Percentiles rank a stretch among this genome's conserved stretches.
Conservation (phyloP, 2,888 invertebrate genomes). For the Hyles lineata region DNA sequence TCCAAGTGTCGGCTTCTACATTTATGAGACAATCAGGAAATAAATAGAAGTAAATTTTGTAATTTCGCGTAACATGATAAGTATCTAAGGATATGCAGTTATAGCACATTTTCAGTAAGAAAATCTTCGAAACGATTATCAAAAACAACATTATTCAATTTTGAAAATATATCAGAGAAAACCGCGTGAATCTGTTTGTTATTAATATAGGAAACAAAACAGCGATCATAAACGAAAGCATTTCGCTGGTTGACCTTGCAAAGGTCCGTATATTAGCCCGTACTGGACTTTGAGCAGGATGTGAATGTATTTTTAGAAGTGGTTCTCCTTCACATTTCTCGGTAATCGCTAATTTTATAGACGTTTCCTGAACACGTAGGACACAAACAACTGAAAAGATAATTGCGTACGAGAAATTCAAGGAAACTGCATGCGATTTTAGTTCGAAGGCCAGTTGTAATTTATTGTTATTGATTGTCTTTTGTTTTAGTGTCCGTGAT, state of each 20-base stretch:
- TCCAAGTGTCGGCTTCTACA: too few species aligned
- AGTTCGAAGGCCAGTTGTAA: neutral
- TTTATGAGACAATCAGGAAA: too few species aligned
- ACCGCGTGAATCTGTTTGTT: neutral
- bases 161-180: too few species aligned
- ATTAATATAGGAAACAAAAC: conserved; percentile 12
- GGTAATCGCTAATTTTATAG: conserved; percentile 24
- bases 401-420: conserved; percentile 14
- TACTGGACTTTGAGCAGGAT: conserved; percentile 23
- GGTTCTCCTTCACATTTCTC: conserved; percentile 23
- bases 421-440: neutral
- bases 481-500: neutral
- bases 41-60: too few species aligned
- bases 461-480: neutral
- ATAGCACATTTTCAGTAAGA: too few species aligned
- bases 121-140: too few species aligned
- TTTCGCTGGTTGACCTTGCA: conserved; percentile 14
- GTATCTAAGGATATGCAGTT: too few species aligned
- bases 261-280: conserved; percentile 20
- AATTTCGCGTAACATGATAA: too few species aligned
- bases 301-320: conserved; percentile 25
- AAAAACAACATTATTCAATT: neutral
- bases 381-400: conserved; percentile 12
- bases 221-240: conserved; percentile 19
- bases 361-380: conserved; percentile 16